Evolutionary conservation across 1,140 invertebrate species (phyloP), one percentile per base, ranked within the genome.

Genomic region (Mamestra configurata): DNA sequence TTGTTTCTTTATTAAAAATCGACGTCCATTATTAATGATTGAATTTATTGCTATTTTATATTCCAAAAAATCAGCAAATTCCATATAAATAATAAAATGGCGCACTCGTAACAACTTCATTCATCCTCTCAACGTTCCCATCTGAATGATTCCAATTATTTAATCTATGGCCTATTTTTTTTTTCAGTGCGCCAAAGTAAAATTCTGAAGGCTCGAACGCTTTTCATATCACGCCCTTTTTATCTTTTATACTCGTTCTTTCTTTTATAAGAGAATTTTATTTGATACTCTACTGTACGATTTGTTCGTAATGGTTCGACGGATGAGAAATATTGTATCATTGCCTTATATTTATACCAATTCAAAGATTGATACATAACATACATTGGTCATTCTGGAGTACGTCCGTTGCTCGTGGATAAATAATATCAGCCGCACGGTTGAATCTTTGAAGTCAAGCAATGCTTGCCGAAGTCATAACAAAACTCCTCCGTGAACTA

Each of bases 151-250:
- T 31, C n/a, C 24, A 64, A 57, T 70, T 70, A 57, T 37, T 57
- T 78, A 75, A 40, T 73, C 76, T 72, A 37, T 79, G 77, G 18
- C 51, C 59, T 76, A 73, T 75, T 81, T 59, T 83, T 75, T 79
- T 79, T 86, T 82, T 79, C 78, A 72, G 70, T 82, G 77, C 71
- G 66, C 61, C 72, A 80, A 83, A 82, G 81, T 80, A 82, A 85
- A 85, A 84, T 81, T 84, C 83, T 78, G 77, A 79, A 82, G 84
- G 77, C 72, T 55, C 77, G 75, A 84, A 80, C 78, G 84, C 85
- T 81, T 86, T 89, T 86, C 84, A 89, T 87, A 89, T 89, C 82
- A 84, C 84, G 70, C 78, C 77, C 77, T 77, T 84, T 89, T 89
- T 89, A 83, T 85, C 82, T 87, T 88, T 87, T 84, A 79, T 77